These are phyloP conservation scores for Rhopalosiphum nymphaeae DNA, from an alignment of 2,888 invertebrate species.

Conservation along the genomic window DNA sequence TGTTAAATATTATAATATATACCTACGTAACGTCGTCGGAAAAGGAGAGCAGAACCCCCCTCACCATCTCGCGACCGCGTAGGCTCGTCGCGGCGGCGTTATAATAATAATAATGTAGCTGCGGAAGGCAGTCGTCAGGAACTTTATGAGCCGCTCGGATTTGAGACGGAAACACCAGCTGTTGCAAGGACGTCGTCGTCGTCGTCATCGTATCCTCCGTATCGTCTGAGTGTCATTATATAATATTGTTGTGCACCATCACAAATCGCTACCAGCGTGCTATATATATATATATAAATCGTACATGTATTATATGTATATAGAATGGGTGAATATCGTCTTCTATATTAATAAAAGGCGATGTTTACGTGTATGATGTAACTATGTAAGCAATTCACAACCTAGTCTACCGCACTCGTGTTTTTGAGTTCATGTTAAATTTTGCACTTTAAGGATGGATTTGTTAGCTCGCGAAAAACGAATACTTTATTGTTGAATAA, in stretches of 20 bases:
- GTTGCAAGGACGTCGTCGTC: conserved; percentile 2
- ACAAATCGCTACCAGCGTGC: neutral
- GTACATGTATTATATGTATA: neutral
- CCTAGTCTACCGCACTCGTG: too few relatives aligned
- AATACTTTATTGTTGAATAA: too few relatives aligned
- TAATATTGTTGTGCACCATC: neutral
- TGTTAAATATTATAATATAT: neutral
- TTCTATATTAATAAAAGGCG: too few relatives aligned
- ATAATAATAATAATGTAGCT: neutral
- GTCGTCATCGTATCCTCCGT: neutral
- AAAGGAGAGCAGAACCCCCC: neutral
- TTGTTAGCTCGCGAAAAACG: too few relatives aligned
- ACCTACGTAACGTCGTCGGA: neutral
- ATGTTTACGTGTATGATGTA: too few relatives aligned
- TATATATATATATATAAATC: neutral
- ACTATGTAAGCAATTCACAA: too few relatives aligned
- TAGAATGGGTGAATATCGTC: neutral
- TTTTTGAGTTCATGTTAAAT: too few relatives aligned
- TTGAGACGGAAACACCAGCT: conserved; percentile 1
- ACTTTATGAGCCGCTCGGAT: neutral
- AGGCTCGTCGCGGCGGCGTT: neutral
- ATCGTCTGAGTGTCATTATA: neutral
- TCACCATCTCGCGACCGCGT: neutral
- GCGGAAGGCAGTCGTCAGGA: neutral
- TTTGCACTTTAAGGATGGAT: too few relatives aligned